Evolutionary conservation across 2,888 invertebrate genomes (phyloP).

Genomic region (Serripes groenlandicus): DNA sequence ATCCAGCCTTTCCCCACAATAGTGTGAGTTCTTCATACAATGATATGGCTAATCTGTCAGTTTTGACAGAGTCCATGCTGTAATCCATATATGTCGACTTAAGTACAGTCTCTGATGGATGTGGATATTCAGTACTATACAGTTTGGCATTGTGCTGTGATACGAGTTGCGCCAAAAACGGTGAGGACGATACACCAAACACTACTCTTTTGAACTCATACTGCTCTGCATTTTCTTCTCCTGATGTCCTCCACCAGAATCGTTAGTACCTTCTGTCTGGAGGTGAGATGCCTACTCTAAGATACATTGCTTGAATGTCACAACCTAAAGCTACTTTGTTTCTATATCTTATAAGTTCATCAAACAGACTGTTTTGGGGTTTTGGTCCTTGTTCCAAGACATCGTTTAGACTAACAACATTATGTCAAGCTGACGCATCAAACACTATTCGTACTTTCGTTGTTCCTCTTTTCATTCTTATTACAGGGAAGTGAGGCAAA

Average conservation of each 20-base stretch:
- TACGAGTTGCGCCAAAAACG: slow-evolving; percentile 31
- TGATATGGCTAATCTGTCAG: slow-evolving; percentile 32
- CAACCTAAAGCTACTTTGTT: slow-evolving; percentile 50
- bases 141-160: slow-evolving; percentile 32
- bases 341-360: slow-evolving; percentile 52
- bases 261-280: too few relatives aligned
- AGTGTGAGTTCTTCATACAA: slow-evolving; percentile 30
- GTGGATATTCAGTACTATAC: slow-evolving; percentile 13
- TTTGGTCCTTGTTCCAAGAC: slow-evolving; percentile 58
- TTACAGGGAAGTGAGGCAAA: slow-evolving; percentile 40
- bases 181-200: slow-evolving; percentile 36
- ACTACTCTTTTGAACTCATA: slow-evolving; percentile 24
- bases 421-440: slow-evolving; percentile 55
- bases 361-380: slow-evolving; percentile 60
- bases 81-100: slow-evolving; percentile 58
- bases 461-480: slow-evolving; percentile 10
- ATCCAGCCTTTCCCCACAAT: slow-evolving; percentile 38
- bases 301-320: slow-evolving; percentile 55
- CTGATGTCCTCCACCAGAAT: too few relatives aligned
- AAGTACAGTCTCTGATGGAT: slow-evolving; percentile 40
- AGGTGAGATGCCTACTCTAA: slow-evolving; percentile 31
- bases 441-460: slow-evolving; percentile 61
- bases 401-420: slow-evolving; percentile 48
- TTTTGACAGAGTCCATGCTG: slow-evolving; percentile 43
- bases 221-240: not conserved